These are phyloP conservation scores for Ornithoptera alexandrae DNA, from an alignment of 2,888 invertebrate species.

Conservation along the genomic window DNA sequence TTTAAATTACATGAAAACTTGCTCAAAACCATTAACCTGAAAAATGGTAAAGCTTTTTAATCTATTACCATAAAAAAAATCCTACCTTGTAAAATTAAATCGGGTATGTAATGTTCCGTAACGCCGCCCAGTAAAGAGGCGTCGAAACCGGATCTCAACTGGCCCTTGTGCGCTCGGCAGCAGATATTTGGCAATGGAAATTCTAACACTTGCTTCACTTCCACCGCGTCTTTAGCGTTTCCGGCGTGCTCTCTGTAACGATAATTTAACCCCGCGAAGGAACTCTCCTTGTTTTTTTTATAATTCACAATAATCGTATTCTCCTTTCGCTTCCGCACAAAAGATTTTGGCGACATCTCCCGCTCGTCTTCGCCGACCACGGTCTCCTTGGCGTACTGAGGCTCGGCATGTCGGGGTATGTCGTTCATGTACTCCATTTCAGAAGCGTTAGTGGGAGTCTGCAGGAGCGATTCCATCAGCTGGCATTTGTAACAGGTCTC, in stretches of 20 bases:
- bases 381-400: slow-evolving; percentile 64
- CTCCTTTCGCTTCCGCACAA: slow-evolving; percentile 62
- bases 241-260: slow-evolving; percentile 34
- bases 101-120: slow-evolving; percentile 84
- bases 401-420: slow-evolving; percentile 63
- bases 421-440: slow-evolving; percentile 82
- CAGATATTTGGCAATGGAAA: slow-evolving; percentile 75
- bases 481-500: slow-evolving; percentile 77
- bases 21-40: too few relatives aligned
- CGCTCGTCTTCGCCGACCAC: slow-evolving; percentile 46
- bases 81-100: slow-evolving; percentile 87
- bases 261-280: slow-evolving; percentile 27
- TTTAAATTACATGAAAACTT: too few relatives aligned
- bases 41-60: too few relatives aligned
- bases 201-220: slow-evolving; percentile 74
- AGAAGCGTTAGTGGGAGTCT: slow-evolving; percentile 89
- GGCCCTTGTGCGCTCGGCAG: slow-evolving; percentile 25
- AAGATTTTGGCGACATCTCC: slow-evolving; percentile 63
- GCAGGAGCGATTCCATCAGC: slow-evolving; percentile 80
- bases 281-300: slow-evolving; percentile 30
- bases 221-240: slow-evolving; percentile 36
- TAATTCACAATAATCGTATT: slow-evolving; percentile 71
- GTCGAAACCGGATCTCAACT: slow-evolving; percentile 71
- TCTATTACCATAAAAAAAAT: not conserved
- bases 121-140: slow-evolving; percentile 82